Evolutionary conservation across 1,140 invertebrate species (phyloP), one percentile per base, ranked within the genome.

Genomic region (Pseudobourletiella spinata): DNA sequence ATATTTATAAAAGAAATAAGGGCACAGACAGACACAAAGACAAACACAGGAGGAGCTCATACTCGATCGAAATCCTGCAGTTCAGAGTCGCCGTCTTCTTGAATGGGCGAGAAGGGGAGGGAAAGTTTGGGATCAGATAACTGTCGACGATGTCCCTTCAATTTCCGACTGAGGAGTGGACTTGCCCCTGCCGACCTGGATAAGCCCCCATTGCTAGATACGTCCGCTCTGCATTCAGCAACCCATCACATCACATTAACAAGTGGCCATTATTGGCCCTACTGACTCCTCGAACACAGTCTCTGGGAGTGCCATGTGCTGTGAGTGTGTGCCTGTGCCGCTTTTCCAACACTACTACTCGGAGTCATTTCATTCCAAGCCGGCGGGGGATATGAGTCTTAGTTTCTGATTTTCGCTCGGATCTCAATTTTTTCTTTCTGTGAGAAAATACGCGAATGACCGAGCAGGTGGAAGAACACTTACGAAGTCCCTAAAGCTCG

Each of bases 71-170:
- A 69, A 69, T 69, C 67, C 64, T 69, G 67, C 25, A 69, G 64
- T 55, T 80, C 78, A 66, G 78, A 74, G 63, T 78, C 76, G 67
- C 76, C 75, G 66, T 79, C 77, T 61, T 81, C 80, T 70, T 79
- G 77, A 35, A 81, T 79, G 26, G 80, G 79, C 20, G 79, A 80
- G 70, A 81, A 80, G 57, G 74, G 74, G 48, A 76, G 71, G 70
- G 75, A 72, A 24, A 79, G 72, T 71, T 77, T 78, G 35, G 78
- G 77, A 71, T 80, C 79, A 20, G 79, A 80, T 58, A 79, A 71
- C 67, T 79, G 77, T 18, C 79, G 74, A 56, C 78, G 72, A 68
- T 80, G 79, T 28, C 79, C 73, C 51, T 75, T 70, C 14, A 74
- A 61, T 70, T 78, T 77, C 59, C 76, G 72, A 60, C 67, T 71